Evolutionary conservation across 2,888 invertebrate species (phyloP).

Genomic region (Megastigmus dorsalis): DNA sequence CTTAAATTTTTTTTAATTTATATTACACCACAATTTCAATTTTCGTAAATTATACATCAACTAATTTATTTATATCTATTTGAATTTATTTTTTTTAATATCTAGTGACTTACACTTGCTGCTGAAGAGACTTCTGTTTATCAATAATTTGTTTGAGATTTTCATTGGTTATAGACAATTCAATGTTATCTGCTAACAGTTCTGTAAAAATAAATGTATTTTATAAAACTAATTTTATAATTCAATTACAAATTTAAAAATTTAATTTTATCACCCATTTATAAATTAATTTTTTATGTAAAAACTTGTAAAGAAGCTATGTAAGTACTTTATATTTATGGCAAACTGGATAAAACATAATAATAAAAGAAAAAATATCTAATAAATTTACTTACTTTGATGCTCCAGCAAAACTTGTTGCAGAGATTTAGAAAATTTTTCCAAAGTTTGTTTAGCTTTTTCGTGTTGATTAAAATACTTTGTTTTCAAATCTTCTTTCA

Average conservation of each 20-base stretch:
- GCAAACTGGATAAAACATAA: constrained; percentile 15
- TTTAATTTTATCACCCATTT: not conserved
- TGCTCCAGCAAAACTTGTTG: constrained; percentile 58
- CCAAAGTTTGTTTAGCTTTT: constrained; percentile 55
- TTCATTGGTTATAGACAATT: constrained; percentile 37
- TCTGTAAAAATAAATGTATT: constrained; percentile 38
- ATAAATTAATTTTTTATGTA: not conserved
- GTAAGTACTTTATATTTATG: not conserved
- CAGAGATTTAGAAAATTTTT: constrained; percentile 56
- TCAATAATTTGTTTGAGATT: constrained; percentile 29
- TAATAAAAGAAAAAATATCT: not conserved
- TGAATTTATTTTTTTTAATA: not conserved
- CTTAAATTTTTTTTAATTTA: not conserved
- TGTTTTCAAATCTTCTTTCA: constrained; percentile 46
- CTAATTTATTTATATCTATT: not conserved
- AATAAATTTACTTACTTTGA: constrained; percentile 60
- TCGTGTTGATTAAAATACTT: constrained; percentile 57
- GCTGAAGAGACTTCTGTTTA: constrained; percentile 2
- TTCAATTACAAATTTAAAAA: constrained; percentile 4
- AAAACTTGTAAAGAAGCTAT: not conserved
- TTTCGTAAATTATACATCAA: not conserved
- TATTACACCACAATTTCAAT: not conserved
- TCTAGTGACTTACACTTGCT: constrained; percentile 31
- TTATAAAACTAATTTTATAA: constrained; percentile 8
- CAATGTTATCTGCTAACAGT: constrained; percentile 42